Conservation (phyloP, 64 coral and sea anemone genomes). For the Anthopleura sola region DNA sequence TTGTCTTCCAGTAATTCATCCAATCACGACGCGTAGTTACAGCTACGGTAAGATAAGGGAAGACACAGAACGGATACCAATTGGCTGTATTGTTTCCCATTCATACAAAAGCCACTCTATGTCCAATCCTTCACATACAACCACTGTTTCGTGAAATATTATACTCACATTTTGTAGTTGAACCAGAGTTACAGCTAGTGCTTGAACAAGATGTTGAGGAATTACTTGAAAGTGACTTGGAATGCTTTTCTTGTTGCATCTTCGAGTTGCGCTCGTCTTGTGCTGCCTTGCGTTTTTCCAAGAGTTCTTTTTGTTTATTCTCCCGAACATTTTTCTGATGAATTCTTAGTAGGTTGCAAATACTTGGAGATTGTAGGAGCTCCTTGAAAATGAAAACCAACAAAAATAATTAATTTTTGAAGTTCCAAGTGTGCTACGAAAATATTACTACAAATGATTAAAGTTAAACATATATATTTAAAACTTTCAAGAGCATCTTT, state of each 20-base stretch:
- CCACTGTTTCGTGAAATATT: not conserved
- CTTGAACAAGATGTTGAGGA: not conserved
- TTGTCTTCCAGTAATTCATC: too few species aligned
- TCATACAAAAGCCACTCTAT: too few species aligned
- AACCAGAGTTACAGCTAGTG: not conserved
- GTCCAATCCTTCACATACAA: not conserved
- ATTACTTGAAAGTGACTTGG: not conserved
- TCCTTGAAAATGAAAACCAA: conserved; percentile 35
- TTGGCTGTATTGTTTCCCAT: too few species aligned
- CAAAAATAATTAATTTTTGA: not conserved
- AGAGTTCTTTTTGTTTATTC: conserved; percentile 65
- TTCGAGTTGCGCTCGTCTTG: not conserved
- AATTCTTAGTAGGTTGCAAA: conserved; percentile 62
- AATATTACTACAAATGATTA: too few species aligned
- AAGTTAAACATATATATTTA: too few species aligned
- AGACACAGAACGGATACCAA: too few species aligned
- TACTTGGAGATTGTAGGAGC: conserved; percentile 75
- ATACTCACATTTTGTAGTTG: not conserved
- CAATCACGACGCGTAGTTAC: too few species aligned
- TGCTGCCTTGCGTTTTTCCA: not conserved
- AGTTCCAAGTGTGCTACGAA: too few species aligned
- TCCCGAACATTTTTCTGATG: conserved; percentile 75
- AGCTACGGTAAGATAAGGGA: too few species aligned
- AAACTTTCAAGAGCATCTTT: too few species aligned
- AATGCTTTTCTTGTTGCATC: conserved; percentile 1